Conservation (phyloP, 2,113 vertebrate species). For the Paraplagusia blochii region DNA sequence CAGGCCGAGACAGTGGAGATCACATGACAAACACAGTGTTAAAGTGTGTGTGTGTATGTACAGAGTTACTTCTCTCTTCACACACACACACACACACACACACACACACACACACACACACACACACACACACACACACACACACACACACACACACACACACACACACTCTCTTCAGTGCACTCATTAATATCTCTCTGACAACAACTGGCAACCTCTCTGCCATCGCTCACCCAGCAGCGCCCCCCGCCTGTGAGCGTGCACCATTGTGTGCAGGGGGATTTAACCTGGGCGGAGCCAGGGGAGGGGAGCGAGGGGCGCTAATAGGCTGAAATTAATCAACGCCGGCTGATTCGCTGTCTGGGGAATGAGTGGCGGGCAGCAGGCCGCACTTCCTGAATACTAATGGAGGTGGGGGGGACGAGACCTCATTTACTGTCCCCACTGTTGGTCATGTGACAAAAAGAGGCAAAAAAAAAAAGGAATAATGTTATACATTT, state of each 20-base stretch:
- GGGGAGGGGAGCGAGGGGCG: conserved; percentile 68
- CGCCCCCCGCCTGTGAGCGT: conserved; percentile 47
- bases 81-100: conserved; percentile 5
- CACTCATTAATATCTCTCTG: conserved; percentile 81
- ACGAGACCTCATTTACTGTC: conserved; percentile 16
- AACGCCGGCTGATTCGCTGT: conserved; percentile 77
- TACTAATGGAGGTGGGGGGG: conserved; percentile 79
- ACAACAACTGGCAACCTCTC: conserved; percentile 77
- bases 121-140: conserved; percentile 2
- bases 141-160: conserved; percentile 22
- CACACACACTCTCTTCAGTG: conserved; percentile 25
- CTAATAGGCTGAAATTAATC: conserved; percentile 85
- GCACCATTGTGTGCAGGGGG: conserved; percentile 63
- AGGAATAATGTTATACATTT: not conserved
- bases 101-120: not conserved
- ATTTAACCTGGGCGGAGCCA: conserved; percentile 79
- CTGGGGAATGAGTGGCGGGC: conserved; percentile 71
- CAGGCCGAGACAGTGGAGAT: conserved; percentile 69
- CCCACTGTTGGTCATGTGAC: conserved; percentile 17
- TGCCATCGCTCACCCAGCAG: conserved; percentile 75
- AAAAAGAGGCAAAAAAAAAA: not conserved
- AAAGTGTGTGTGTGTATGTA: conserved; percentile 21
- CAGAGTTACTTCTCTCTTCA: conserved; percentile 32
- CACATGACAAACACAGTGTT: conserved; percentile 50
- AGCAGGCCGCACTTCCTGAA: conserved; percentile 66